Conservation (phyloP, 2,113 vertebrate genomes). For the Nycticebus coucang region DNA sequence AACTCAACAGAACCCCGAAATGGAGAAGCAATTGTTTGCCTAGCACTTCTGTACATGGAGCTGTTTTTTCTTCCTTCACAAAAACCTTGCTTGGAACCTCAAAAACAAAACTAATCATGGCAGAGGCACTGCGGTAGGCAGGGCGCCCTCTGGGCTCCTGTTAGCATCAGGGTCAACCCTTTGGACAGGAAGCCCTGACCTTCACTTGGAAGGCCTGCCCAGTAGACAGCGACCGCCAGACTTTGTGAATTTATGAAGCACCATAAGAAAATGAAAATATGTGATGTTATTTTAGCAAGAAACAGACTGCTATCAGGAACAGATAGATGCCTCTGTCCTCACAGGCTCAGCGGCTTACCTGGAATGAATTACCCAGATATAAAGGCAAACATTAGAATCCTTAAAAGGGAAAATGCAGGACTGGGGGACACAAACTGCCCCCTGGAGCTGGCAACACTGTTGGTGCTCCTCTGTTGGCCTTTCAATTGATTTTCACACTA, state of each 20-base stretch:
- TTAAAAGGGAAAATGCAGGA: neutral
- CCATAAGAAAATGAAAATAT: neutral
- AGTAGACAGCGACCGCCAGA: neutral
- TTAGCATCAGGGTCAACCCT: neutral
- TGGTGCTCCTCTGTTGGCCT: neutral
- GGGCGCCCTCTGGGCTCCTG: accelerated
- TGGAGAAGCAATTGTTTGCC: neutral
- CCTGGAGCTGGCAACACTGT: neutral
- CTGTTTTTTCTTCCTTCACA: neutral
- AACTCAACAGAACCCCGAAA: neutral
- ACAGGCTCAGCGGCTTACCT: neutral
- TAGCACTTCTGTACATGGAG: accelerated
- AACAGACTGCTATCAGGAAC: neutral
- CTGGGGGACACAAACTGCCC: neutral
- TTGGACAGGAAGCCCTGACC: accelerated
- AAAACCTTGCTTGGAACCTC: neutral
- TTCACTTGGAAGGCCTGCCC: neutral
- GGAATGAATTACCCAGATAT: too few species aligned
- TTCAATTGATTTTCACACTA: neutral
- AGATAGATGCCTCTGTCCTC: neutral
- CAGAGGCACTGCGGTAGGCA: neutral
- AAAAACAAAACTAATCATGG: neutral
- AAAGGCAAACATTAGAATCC: neutral
- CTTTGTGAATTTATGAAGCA: neutral
- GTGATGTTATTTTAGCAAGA: neutral